Evolutionary conservation across 2,888 invertebrate species (phyloP), one percentile per base, ranked within the genome.

Genomic region (Agrochola lota): DNA sequence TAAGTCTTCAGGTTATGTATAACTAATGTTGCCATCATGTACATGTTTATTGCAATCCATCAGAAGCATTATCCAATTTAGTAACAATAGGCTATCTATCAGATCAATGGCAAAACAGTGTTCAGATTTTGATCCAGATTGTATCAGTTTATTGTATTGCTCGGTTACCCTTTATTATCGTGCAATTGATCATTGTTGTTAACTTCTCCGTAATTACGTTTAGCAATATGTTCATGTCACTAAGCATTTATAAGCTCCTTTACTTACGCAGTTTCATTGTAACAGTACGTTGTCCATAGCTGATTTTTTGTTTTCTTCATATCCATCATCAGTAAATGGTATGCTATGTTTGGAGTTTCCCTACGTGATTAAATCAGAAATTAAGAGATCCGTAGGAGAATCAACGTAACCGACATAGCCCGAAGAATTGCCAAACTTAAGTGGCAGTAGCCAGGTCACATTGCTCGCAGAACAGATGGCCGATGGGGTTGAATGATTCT

Each of bases 11-110:
- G 30, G 15, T 67, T 66, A 73, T 57, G 60, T 67, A 64, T 63
- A 84, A 60, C n/a, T 15, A 64, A 80, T 71, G 57, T 43, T 64
- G 23, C 64, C 35, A 69, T 62, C 60, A 62, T 69, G 49, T 71
- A 20, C 15, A 69, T 64, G 57, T 57, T 68, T 85, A 69, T 60
- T 64, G 59, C 49, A 71, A 85, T 85, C 40, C 23, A 62, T 85
- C 85, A 85, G 57, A 62, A 71, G n/a, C 71, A 49, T 57, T 71
- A 71, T 71, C 59, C 55, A 71, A 60, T 74, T 74, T 49, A 55
- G n/a, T 59, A 84, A 74, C 85, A 84, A 81, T 84, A 68, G 59
- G 30, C 59, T 62, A 81, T 84, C 80, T 67, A 73, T 81, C 55
- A 62, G 74, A 83, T 83, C 74, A 80, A 70, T 74, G 71, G 71